Percentiles rank a stretch among this genome's conserved stretches.
phyloP scores from a whole-genome alignment of 2,797 vertebrate genomes.

The Dendrocincla fuliginosa region DNA sequence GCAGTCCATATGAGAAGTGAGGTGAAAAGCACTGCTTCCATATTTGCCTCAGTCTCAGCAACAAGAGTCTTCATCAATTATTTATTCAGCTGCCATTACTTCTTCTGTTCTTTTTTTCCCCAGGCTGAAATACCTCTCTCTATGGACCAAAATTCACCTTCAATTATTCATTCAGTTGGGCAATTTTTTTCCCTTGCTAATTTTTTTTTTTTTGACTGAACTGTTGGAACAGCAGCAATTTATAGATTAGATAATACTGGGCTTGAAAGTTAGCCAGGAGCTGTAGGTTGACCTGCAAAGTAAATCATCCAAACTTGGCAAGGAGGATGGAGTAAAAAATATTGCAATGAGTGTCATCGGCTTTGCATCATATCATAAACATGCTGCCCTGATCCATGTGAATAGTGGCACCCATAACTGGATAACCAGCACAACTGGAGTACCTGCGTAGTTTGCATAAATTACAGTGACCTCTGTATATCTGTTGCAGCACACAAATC shows the following conservation, averaged over 20 bases:
- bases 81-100: slow-evolving; percentile 1
- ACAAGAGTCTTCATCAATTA: slow-evolving; percentile 12
- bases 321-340: not conserved
- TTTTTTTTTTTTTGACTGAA: not conserved
- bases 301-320: not conserved
- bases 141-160: not conserved
- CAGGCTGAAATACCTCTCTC: not conserved
- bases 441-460: not conserved
- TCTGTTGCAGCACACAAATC: not conserved
- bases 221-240: not conserved
- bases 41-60: not conserved
- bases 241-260: not conserved
- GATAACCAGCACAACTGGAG: not conserved
- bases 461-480: not conserved
- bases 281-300: not conserved
- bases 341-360: not conserved
- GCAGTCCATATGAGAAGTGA: not conserved
- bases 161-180: not conserved
- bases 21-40: not conserved
- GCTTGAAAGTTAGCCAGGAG: not conserved
- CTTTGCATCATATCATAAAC: not conserved
- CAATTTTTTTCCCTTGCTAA: not conserved
- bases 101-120: not conserved
- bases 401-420: not conserved
- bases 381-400: not conserved